Conservation (phyloP, 2,797 vertebrate species). For the Semaprochilodus insignis region DNA sequence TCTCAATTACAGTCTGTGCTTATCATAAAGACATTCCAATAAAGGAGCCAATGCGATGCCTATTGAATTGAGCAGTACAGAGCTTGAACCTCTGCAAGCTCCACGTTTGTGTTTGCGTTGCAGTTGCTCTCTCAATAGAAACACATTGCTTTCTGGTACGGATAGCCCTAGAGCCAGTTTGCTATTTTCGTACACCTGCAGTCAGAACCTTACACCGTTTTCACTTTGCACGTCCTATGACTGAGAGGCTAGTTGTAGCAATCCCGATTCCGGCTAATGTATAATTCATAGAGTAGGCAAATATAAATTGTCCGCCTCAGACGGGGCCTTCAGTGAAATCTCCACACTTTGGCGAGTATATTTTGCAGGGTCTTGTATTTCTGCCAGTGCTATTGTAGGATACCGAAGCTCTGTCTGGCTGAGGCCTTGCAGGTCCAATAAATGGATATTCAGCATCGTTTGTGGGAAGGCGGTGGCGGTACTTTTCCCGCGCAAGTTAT, state of each 20-base stretch:
- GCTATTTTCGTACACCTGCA: slow-evolving; percentile 37
- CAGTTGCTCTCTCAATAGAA: slow-evolving; percentile 20
- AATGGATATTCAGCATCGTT: slow-evolving; percentile 29
- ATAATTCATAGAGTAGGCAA: slow-evolving; percentile 49
- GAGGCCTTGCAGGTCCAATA: slow-evolving; percentile 36
- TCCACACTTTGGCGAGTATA: slow-evolving; percentile 30
- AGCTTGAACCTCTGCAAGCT: slow-evolving; percentile 1
- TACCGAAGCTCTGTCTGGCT: neutral
- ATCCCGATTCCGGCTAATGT: slow-evolving; percentile 38
- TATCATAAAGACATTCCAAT: slow-evolving; percentile 2
- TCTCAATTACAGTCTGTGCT: slow-evolving; percentile 6
- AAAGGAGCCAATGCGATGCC: neutral
- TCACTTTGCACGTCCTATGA: slow-evolving; percentile 30
- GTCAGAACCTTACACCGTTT: slow-evolving; percentile 27
- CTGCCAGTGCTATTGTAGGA: slow-evolving; percentile 39
- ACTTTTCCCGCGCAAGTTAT: slow-evolving; percentile 30
- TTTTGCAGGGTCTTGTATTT: slow-evolving; percentile 34
- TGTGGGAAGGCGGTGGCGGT: slow-evolving; percentile 15
- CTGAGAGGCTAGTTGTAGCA: slow-evolving; percentile 23
- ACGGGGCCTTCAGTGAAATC: slow-evolving; percentile 17
- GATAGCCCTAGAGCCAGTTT: slow-evolving; percentile 33
- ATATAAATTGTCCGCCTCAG: slow-evolving; percentile 41
- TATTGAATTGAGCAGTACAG: neutral
- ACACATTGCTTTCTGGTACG: slow-evolving; percentile 18
- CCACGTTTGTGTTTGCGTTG: neutral